Evolutionary conservation across 37 sponge, comb jelly and placozoan genomes (phyloP), one percentile per base, ranked within the genome.

Genomic region (Beroe forskalii): DNA sequence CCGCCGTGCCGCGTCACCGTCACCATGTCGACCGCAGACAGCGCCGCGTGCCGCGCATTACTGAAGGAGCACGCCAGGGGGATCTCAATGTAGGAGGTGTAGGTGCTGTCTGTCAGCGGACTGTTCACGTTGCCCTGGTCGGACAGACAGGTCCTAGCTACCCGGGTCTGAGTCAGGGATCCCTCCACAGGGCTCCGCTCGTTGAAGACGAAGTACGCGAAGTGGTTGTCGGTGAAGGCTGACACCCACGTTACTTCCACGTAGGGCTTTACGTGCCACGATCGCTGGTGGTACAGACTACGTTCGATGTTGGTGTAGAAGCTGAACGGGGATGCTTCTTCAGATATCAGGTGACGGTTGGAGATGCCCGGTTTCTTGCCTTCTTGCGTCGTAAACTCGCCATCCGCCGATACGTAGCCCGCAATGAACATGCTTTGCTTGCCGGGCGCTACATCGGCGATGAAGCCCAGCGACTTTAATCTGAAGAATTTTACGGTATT

Each of bases 81-180:
- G 23, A 72, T 72, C 75, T 72, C 75, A 8, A 72, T 72, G 20
- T 72, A 72, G 75, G 75, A 72, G 31, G 75, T 72, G 39, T 72
- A 72, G 75, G 75, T 72, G 40, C 75, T 72, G 40, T 72, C 75
- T 37, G 37, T 30, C 32, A 72, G 75, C 19, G 40, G 75, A 63
- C 23, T 23, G 75, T 72, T 72, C 20, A 20, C 31, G 40, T 72
- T 72, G 6, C 75, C 75, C 12, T 23, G 23, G 40, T 72, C 75
- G 1, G 75, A 72, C 19, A 72, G 75, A 32, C 75, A 72, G 75
- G 75, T 72, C 35, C 75, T 35, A 30, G 75, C 75, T 3, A 72
- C 19, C 22, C 75, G 35, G 40, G 75, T 72, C 9, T 72, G 32
- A 30, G 40, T 37, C 1, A 35, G 39, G 22, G 14, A 19, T 19